Percentiles rank a stretch among this genome's conserved stretches.
These are phyloP conservation scores for Labroides dimidiatus DNA, from an alignment of 2,797 vertebrate species.

Conservation along the genomic window DNA sequence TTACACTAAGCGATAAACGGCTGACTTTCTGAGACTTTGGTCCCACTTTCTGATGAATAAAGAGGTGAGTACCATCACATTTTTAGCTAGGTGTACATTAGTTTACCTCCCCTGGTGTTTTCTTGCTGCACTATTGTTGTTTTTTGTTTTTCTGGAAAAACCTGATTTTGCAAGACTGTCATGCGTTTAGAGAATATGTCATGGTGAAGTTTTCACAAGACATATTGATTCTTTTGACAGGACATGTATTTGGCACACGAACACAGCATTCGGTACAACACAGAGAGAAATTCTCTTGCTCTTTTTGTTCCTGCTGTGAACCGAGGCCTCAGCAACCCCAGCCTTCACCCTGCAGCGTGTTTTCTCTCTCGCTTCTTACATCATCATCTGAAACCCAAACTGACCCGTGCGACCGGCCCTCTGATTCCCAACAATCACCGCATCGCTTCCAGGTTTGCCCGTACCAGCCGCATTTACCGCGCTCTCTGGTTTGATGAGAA, in stretches of 20 bases:
- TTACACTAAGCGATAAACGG: slow-evolving; percentile 33
- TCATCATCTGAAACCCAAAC: slow-evolving; percentile 55
- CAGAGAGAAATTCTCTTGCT: slow-evolving; percentile 31
- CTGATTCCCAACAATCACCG: slow-evolving; percentile 47
- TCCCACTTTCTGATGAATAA: slow-evolving; percentile 23
- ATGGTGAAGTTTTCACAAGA: slow-evolving; percentile 32
- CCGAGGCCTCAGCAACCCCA: slow-evolving; percentile 14
- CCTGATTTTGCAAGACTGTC: slow-evolving; percentile 44
- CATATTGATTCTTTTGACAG: slow-evolving; percentile 33
- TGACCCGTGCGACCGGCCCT: slow-evolving; percentile 39
- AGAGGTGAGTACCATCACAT: slow-evolving; percentile 1
- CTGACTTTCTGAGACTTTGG: slow-evolving; percentile 16
- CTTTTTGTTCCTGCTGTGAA: slow-evolving; percentile 15
- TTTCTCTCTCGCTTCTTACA: slow-evolving; percentile 48
- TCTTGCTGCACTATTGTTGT: slow-evolving; percentile 25
- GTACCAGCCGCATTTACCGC: slow-evolving; percentile 59
- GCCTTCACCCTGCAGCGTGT: slow-evolving; percentile 29
- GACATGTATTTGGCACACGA: slow-evolving; percentile 36
- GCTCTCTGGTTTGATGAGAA: slow-evolving; percentile 70
- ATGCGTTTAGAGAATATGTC: slow-evolving; percentile 28
- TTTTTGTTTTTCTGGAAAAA: slow-evolving; percentile 27
- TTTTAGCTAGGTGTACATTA: slow-evolving; percentile 8
- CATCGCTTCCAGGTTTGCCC: slow-evolving; percentile 58
- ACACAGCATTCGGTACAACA: slow-evolving; percentile 35
- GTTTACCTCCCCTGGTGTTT: slow-evolving; percentile 17